These are phyloP conservation scores for Hesperophylax magnus DNA, from an alignment of 1,140 invertebrate genomes.

Conservation along the genomic window DNA sequence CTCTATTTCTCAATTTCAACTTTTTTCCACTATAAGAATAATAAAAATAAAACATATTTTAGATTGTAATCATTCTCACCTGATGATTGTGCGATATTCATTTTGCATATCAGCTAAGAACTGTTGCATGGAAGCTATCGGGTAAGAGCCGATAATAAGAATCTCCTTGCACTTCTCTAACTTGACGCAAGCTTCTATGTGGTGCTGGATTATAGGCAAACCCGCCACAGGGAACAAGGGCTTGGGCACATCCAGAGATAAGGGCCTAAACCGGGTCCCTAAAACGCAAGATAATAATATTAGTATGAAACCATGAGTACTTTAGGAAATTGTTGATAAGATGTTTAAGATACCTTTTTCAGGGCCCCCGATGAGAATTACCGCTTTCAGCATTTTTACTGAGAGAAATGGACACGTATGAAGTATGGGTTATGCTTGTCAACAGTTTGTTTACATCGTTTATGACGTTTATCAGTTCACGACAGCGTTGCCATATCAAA, in stretches of 20 bases:
- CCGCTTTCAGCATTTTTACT: conserved; percentile 78
- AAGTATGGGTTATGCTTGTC: conserved; percentile 8
- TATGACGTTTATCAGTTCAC: conserved; percentile 15
- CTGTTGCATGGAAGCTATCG: conserved; percentile 82
- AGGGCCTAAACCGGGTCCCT: conserved; percentile 96
- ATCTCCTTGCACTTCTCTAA: conserved; percentile 89
- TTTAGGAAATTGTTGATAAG: background rate
- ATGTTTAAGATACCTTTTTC: conserved; percentile 75
- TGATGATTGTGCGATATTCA: conserved; percentile 86
- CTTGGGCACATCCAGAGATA: conserved; percentile 97
- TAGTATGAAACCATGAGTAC: conserved; percentile 3
- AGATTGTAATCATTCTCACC: conserved; percentile 68
- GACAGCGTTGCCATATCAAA: conserved; percentile 3
- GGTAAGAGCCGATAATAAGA: conserved; percentile 94
- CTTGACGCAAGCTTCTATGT: conserved; percentile 94
- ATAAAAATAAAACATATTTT: conserved; percentile 20
- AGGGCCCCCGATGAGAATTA: conserved; percentile 83
- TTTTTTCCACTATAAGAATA: background rate
- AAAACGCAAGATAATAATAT: conserved; percentile 58
- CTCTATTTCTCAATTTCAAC: no score
- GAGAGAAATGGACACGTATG: conserved; percentile 41
- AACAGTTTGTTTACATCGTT: conserved; percentile 46
- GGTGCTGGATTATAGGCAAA: conserved; percentile 94
- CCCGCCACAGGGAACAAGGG: conserved; percentile 98
- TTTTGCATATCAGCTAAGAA: conserved; percentile 90